Percentiles rank a stretch among this genome's conserved stretches.
Evolutionary conservation across 2,113 vertebrate species (phyloP).

Genomic region (Holacanthus passer): DNA sequence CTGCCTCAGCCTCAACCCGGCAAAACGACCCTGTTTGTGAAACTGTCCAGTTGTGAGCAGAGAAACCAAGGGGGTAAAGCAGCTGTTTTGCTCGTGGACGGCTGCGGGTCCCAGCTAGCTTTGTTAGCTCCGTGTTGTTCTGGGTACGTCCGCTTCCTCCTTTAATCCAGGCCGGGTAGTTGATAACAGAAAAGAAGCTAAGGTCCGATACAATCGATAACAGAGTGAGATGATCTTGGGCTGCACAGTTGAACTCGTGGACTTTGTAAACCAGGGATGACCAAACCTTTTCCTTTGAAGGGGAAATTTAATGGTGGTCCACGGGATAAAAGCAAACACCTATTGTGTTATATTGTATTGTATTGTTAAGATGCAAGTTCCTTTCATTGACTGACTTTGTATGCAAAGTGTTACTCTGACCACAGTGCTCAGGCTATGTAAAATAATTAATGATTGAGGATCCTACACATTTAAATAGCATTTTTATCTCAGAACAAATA

Average conservation of each 20-base stretch:
- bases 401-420: too few species aligned
- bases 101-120: slow-evolving; percentile 40
- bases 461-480: too few species aligned
- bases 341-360: too few species aligned
- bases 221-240: slow-evolving; percentile 28
- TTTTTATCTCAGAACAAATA: too few species aligned
- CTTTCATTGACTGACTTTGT: too few species aligned
- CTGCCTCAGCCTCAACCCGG: background rate
- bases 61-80: background rate
- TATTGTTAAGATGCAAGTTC: too few species aligned
- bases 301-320: too few species aligned
- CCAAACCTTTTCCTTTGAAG: too few species aligned
- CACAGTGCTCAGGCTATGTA: too few species aligned
- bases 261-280: too few species aligned
- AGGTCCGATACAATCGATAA: slow-evolving; percentile 29
- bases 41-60: background rate
- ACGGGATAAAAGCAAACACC: too few species aligned
- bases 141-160: slow-evolving; percentile 54
- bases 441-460: too few species aligned
- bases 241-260: background rate
- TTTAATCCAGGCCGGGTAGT: slow-evolving; percentile 55
- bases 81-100: background rate
- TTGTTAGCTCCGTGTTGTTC: slow-evolving; percentile 38
- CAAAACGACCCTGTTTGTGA: rapidly evolving
- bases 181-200: slow-evolving; percentile 38